Percentiles rank a stretch among this genome's conserved stretches.
phyloP scores from a whole-genome alignment of 2,888 invertebrate species.

The Scaptomyza reducta region DNA sequence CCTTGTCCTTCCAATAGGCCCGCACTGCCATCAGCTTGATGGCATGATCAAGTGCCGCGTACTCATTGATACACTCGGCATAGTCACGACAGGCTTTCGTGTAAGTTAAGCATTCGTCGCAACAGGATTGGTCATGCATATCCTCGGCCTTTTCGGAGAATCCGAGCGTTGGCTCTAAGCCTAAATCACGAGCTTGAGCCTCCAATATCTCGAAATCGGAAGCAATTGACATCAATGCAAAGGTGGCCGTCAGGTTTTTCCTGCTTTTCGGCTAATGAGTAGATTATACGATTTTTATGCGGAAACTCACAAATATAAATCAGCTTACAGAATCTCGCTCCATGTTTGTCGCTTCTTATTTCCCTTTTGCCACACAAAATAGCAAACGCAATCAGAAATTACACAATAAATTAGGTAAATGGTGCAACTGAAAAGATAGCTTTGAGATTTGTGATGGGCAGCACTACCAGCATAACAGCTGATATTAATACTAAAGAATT shows the following conservation, averaged over 20 bases:
- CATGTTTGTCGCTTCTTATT: not conserved
- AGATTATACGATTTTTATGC: not conserved
- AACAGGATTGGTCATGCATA: not conserved
- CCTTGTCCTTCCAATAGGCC: not conserved
- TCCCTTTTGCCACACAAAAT: not conserved
- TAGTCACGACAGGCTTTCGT: not conserved
- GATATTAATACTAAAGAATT: too few species aligned
- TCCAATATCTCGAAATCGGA: not conserved
- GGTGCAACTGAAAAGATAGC: not conserved
- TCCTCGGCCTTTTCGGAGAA: not conserved
- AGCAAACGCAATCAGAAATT: not conserved
- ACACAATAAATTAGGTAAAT: not conserved
- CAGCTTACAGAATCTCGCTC: not conserved
- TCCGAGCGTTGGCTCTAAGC: not conserved
- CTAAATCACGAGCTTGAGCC: not conserved
- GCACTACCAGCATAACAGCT: not conserved
- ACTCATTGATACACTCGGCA: not conserved
- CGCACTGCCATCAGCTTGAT: not conserved
- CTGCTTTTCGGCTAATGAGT: not conserved
- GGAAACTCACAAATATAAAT: not conserved
- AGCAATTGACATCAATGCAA: not conserved
- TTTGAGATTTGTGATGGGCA: not conserved
- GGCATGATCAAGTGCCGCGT: not conserved
- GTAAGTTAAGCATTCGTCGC: not conserved
- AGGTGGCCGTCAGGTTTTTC: not conserved